Evolutionary conservation across 2,113 vertebrate genomes (phyloP), one percentile per base, ranked within the genome.

Genomic region (western clawed frog (Xenopus tropicalis)): DNA sequence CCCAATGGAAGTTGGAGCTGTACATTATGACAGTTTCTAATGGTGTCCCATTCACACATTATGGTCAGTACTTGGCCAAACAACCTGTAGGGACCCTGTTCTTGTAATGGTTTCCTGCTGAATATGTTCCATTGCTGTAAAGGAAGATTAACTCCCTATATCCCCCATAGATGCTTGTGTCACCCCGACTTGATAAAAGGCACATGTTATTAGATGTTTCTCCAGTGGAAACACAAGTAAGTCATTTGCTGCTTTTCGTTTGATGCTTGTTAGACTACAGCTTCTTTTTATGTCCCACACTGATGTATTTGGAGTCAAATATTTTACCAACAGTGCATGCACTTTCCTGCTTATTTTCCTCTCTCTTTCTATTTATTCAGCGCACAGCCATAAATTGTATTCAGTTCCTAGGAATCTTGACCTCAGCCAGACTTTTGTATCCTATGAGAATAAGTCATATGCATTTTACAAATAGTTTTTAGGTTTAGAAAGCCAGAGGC

Each of bases 401-500:
- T 46, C 20, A 17, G 22, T 72, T 72, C 61, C 62, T 9, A 57
- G 10, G 54, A 57, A 57, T 57, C 54, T 19, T 72, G 71, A 72
- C 71, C 71, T 72, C 37, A 20, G 20, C 24, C n/a, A 12, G 54
- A 24, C 19, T 61, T 22, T 61, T 42, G 58, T n/a, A 21, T 22
- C 48, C 51, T 54, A 65, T 42, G 71, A 65, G 56, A 56, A 65
- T 66, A 20, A 72, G 23, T 52, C 59, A 23, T 20, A 21, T 10
- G 24, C 61, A 72, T 72, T 72, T 51, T 72, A 48, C 48, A 78
- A 81, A 83, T 80, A 77, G 23, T 79, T 66, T 23, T 37, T 83
- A 83, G 87, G 72, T 72, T 83, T 37, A 7, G 29, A 37, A 37
- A 37, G 82, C 82, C 80, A 84, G 82, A 79, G 80, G 44, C 88